Evolutionary conservation across 2,888 invertebrate genomes (phyloP).

Genomic region (Blastobasis adustella): DNA sequence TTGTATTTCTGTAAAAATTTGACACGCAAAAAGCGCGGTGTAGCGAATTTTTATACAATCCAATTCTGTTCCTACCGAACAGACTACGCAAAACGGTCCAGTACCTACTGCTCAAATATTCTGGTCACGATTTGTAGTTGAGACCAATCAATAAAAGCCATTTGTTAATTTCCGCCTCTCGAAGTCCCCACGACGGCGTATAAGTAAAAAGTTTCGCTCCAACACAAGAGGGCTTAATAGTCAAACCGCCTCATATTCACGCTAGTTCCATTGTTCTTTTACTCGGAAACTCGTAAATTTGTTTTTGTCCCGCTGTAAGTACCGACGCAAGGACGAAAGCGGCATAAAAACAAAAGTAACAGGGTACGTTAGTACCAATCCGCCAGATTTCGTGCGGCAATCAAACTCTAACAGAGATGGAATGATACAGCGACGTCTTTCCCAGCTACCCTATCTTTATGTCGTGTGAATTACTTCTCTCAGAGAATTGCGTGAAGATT

Average conservation of each 20-base stretch:
- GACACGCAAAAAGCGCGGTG: too few species aligned
- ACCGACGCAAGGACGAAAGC: slow-evolving; percentile 16
- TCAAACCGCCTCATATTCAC: slow-evolving; percentile 9
- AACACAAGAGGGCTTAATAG: not conserved
- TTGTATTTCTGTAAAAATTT: too few species aligned
- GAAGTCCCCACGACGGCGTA: too few species aligned
- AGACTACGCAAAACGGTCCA: too few species aligned
- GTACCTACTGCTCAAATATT: too few species aligned
- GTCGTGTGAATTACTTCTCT: not conserved
- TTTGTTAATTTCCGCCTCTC: too few species aligned
- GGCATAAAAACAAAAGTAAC: slow-evolving; percentile 24
- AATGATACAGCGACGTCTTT: slow-evolving; percentile 16
- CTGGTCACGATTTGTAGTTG: too few species aligned
- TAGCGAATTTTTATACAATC: too few species aligned
- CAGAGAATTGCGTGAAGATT: not conserved
- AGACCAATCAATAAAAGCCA: too few species aligned
- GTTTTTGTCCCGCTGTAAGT: slow-evolving; percentile 23
- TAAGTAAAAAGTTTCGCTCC: not conserved
- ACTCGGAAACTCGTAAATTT: slow-evolving; percentile 28
- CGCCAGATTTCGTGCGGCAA: slow-evolving; percentile 22
- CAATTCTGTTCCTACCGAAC: too few species aligned
- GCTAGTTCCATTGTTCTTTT: slow-evolving; percentile 22
- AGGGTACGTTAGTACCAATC: slow-evolving; percentile 27
- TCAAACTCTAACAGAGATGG: slow-evolving; percentile 19
- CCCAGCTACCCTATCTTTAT: not conserved